These are phyloP conservation scores for Ciconia stormi DNA, from an alignment of 2,113 vertebrate species.

Conservation along the genomic window DNA sequence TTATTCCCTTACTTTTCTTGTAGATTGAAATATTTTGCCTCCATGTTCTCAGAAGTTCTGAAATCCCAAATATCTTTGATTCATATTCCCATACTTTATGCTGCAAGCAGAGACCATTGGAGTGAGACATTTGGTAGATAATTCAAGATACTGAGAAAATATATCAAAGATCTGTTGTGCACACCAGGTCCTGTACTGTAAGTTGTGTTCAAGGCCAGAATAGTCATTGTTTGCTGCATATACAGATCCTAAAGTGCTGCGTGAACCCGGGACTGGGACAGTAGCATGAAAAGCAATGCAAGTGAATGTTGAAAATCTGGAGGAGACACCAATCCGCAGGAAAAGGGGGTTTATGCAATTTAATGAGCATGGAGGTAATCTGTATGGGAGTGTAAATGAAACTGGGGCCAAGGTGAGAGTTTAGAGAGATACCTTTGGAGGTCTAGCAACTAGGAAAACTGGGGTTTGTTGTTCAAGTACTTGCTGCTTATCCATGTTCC, in stretches of 20 bases:
- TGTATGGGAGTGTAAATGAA: neutral
- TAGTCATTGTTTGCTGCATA: neutral
- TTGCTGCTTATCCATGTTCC: neutral
- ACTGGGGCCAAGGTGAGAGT: neutral
- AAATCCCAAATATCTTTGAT: conserved; percentile 9
- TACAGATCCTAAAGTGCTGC: neutral
- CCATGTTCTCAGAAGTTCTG: neutral
- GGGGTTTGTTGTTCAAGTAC: neutral
- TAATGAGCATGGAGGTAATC: neutral
- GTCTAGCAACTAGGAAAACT: neutral
- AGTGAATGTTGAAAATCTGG: neutral
- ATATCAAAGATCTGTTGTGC: neutral
- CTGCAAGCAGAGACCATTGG: neutral
- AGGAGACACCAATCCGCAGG: neutral
- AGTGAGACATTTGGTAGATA: neutral
- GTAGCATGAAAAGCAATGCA: neutral
- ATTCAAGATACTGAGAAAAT: neutral
- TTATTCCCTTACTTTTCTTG: conserved; percentile 40
- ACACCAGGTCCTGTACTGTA: neutral
- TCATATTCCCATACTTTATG: conserved; percentile 6
- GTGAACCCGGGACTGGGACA: neutral
- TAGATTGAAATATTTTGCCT: conserved; percentile 38
- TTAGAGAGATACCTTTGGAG: neutral
- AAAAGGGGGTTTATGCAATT: neutral
- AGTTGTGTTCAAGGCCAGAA: neutral